Conservation (phyloP, 2,888 invertebrate genomes). For the Gastracanthus pulcherrimus region DNA sequence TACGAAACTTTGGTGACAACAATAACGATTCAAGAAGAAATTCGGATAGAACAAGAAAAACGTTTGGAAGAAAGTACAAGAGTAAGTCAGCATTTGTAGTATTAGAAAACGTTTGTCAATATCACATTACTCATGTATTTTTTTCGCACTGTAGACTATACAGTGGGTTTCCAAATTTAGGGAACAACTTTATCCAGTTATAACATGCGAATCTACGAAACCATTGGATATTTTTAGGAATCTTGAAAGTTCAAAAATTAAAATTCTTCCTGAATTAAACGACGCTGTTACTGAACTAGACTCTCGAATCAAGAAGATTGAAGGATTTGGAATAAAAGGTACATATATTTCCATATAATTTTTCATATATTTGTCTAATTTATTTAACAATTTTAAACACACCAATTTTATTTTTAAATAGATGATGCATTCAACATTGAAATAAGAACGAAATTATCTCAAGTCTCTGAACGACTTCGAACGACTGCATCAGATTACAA, state of each 20-base stretch:
- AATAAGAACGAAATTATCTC: constrained; percentile 83
- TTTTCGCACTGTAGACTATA: constrained; percentile 80
- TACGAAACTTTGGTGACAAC: constrained; percentile 86
- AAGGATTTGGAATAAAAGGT: constrained; percentile 76
- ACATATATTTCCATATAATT: neutral
- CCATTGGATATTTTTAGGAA: constrained; percentile 80
- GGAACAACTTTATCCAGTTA: constrained; percentile 86
- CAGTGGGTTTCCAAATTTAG: constrained; percentile 85
- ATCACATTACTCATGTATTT: neutral
- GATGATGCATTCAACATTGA: constrained; percentile 80
- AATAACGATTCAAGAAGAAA: constrained; percentile 78
- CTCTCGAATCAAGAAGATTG: constrained; percentile 83
- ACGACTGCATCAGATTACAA: constrained; percentile 86
- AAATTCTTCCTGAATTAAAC: constrained; percentile 81
- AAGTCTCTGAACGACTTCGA: constrained; percentile 83
- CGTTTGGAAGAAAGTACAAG: constrained; percentile 74
- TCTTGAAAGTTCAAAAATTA: constrained; percentile 80
- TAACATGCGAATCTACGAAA: constrained; percentile 82
- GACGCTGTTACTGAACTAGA: constrained; percentile 84
- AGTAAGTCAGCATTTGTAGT: constrained; percentile 74
- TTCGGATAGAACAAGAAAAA: constrained; percentile 78
- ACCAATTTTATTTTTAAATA: constrained; percentile 59
- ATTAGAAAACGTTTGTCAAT: neutral
- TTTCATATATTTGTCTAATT: neutral
- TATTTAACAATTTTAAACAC: constrained; percentile 52